Evolutionary conservation across 2,797 vertebrate species (phyloP), one percentile per base, ranked within the genome.

Genomic region (Gymnodraco acuticeps): DNA sequence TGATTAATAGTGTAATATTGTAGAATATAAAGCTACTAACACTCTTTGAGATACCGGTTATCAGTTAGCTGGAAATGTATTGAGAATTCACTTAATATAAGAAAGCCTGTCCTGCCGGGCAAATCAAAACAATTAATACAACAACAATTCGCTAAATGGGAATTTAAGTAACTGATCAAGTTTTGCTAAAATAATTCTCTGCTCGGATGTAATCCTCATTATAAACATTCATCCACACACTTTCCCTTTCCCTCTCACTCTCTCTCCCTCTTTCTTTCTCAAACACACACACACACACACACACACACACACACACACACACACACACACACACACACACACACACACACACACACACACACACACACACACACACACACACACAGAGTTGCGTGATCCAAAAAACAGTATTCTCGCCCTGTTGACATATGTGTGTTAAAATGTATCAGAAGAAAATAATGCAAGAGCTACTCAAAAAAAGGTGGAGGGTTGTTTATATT

Each of bases 281-380:
- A 31, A 1, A 41, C 31, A 15, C 10, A 33, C 31, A 43, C 17
- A 33, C n/a, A 59, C 17, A 33, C 8, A 45, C 8, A 45, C 17
- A 69, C 0, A 17, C 23, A 7, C 14, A 15, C 50, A 27, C 2
- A 41, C 27, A 15, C 10, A 20, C 19, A 31, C 13, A 20, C 14
- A 52, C 14, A 38, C 4, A 48, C 8, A 45, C 17, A 69, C 0
- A 17, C 53, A 48, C 43, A 41, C 12, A 55, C 12, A 54, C n/a
- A 66, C 5, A 31, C 27, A 38, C 46, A n/a, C 23, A 17, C 15
- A 11, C 10, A 7, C 61, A 9, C 65, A 16, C 42, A 19, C 27
- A 50, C 46, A 43, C 52, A 38, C 38, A 52, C 52, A 59, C 38
- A 65, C 46, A 27, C 38, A 52, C 10, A 47, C 42, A 67, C 10